Base-by-base conservation (phyloP, 2,888 invertebrate species). In the Drosophila buzzatii region DNA sequence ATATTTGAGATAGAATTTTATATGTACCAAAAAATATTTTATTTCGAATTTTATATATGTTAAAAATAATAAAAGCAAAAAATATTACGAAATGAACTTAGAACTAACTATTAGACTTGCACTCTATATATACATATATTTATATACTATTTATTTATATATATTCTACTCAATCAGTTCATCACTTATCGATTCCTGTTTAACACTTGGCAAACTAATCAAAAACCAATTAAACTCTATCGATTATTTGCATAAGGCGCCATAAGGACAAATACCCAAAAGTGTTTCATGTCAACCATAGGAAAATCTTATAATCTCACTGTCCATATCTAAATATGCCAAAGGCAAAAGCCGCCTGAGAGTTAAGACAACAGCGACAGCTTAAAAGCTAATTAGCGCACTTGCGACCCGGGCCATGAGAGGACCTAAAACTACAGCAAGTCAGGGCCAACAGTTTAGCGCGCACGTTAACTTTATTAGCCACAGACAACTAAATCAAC, bases 311-410 rank as follows among this genome's bases (percentile, higher is more conserved):
- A 18, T 18, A 56, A 67, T 52, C 67, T 45, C 14, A 4, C 44
- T 23, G 1, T 14, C 8, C 14, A 39, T 41, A 47, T 56, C 23
- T 53, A 16, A 20, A 51, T 31, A 39, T 44, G 39, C 45, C 51
- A 58, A 57, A 51, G 61, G 37, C 60, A 52, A 66, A 70, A 70
- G 44, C 76, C 71, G 51, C 56, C 56, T 39, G 70, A 82, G 85
- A 71, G 71, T 67, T 85, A 39, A 72, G 84, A 68, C 79, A 85
- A 89, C 82, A 85, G 73, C 70, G 76, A 84, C 82, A 87, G 85
- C 88, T 85, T 89, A 88, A 85, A 90, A 82, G 90, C 59, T 83
- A 89, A 85, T 85, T 90, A 90, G 90, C 86, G 74, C 89, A 85
- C 82, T 79, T 67, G 33, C 63, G 55, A 37, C 10, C 39, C 58